Evolutionary conservation across 2,797 vertebrate species (phyloP), one percentile per base, ranked within the genome.

Genomic region (Eulemur coronatus): DNA sequence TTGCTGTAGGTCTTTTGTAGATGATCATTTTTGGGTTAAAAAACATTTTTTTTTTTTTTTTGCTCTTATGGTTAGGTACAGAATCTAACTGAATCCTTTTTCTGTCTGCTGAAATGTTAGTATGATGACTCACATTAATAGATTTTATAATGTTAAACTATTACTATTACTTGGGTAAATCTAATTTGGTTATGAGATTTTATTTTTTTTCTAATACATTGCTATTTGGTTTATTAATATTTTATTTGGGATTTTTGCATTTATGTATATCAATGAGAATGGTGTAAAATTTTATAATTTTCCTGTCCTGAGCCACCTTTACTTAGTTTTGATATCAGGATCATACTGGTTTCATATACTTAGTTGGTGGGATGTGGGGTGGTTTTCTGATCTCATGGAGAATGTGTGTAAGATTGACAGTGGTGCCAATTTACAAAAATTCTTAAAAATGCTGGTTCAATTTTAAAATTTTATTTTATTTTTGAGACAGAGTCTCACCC

Each of bases 291-390:
- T 94, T 90, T 79, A 50, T 67, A 61, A 18, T 61, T 81, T 95
- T 86, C 22, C 24, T 93, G 8, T 70, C 12, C 9, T 91, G 41
- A 72, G 9, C 48, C 80, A 43, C 14, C 1, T 89, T 89, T 88
- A 72, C 57, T 93, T 88, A 50, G 28, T 93, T 88, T 96, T 93
- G 73, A 38, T 24, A 63, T 84, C 30, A 85, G 80, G n/a, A 65
- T 84, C 52, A 65, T 90, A 52, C 35, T 72, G 65, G 38, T 85
- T 26, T 67, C 87, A 61, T 57, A 18, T 75, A 95, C 55, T 61
- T 93, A 93, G 2, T 84, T 94, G 69, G 26, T 82, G 24, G 10
- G 38, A 5, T 70, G 78, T 9, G 30, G 33, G 26, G 7, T 61
- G 4, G 6, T 63, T 73, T 96, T 80, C 24, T 91, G 5, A 84